Conservation (phyloP, 2,797 vertebrate species). For the Mycteria americana region DNA sequence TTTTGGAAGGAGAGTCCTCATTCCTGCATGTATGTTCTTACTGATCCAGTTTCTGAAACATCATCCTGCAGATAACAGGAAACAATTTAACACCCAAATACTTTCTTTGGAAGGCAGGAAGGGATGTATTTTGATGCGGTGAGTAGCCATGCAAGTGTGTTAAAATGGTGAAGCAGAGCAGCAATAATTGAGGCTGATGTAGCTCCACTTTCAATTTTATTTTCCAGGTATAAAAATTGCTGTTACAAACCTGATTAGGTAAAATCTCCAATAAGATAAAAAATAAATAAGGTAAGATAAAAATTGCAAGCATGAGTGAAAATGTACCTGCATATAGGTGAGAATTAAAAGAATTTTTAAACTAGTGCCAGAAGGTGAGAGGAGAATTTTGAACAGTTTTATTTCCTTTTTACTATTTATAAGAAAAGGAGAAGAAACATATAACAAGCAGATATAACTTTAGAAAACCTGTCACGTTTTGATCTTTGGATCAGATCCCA, state of each 20-base stretch:
- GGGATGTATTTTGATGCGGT: background rate
- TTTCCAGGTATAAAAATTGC: background rate
- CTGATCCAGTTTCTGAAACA: background rate
- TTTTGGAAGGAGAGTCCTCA: background rate
- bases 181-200: background rate
- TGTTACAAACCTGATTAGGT: background rate
- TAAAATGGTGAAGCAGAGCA: background rate
- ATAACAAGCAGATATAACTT: background rate
- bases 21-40: background rate
- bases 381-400: background rate
- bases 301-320: background rate
- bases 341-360: slow-evolving; percentile 1
- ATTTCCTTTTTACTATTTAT: background rate
- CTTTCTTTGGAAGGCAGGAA: background rate
- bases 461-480: background rate
- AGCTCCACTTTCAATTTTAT: background rate
- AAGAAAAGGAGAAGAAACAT: background rate
- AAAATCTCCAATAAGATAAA: background rate
- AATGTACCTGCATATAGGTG: background rate
- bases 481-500: background rate
- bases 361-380: background rate
- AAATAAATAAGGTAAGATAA: background rate
- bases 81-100: background rate
- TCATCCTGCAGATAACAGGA: background rate
- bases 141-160: background rate